Percentiles rank a stretch among this genome's conserved stretches.
phyloP scores from a whole-genome alignment of 2,113 vertebrate genomes.

The Thryonomys swinderianus region DNA sequence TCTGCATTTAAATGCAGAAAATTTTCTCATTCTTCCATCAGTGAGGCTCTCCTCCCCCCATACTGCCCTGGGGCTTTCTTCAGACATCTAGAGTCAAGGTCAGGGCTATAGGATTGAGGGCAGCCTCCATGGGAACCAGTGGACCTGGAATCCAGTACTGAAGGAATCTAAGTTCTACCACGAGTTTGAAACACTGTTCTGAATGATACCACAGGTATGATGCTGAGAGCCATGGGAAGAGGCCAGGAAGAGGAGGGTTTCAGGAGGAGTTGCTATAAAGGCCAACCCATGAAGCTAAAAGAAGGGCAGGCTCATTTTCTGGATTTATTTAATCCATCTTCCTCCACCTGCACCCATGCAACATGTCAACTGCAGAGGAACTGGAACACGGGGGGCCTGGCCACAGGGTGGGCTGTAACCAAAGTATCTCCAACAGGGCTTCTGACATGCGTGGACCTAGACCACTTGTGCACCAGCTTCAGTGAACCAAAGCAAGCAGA shows the following conservation, averaged over 20 bases:
- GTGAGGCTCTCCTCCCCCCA: neutral
- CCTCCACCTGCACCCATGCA: neutral
- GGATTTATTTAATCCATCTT: neutral
- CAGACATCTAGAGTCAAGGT: neutral
- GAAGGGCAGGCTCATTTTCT: rapidly evolving
- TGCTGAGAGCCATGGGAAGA: rapidly evolving
- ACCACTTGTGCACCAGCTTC: neutral
- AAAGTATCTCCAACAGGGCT: neutral
- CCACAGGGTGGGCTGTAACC: rapidly evolving
- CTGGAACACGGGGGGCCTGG: rapidly evolving
- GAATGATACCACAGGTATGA: neutral
- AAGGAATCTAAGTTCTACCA: neutral
- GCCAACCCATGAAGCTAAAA: neutral
- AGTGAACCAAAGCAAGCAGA: too few relatives aligned
- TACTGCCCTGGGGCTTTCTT: neutral
- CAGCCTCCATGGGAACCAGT: rapidly evolving
- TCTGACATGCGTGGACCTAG: neutral
- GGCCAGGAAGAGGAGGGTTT: too few relatives aligned
- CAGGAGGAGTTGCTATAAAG: neutral
- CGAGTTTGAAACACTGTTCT: neutral
- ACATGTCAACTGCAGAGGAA: rapidly evolving
- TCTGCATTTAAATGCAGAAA: neutral
- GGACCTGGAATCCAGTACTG: rapidly evolving
- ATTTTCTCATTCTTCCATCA: neutral
- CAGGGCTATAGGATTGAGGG: neutral